Conservation (phyloP, 2,888 invertebrate genomes). For the Mesorhabditis spiculigera region DNA sequence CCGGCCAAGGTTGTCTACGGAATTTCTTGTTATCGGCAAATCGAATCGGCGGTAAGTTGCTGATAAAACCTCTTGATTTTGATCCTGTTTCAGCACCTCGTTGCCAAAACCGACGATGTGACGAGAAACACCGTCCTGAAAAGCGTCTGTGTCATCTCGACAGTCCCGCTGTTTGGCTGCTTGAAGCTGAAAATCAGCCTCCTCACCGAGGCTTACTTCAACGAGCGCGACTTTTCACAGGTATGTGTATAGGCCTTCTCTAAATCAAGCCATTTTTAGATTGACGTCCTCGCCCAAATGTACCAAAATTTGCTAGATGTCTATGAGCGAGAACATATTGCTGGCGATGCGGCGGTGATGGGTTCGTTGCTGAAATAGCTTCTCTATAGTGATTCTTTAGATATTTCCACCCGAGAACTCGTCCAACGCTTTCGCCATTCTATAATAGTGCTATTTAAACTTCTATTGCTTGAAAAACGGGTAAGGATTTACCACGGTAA, state of each 20-base stretch:
- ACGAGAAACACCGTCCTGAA: slow-evolving; percentile 96
- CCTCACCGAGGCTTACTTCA: slow-evolving; percentile 94
- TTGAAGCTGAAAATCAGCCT: slow-evolving; percentile 87
- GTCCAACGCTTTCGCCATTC: slow-evolving; percentile 85
- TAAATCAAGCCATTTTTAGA: slow-evolving; percentile 20
- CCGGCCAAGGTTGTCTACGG: slow-evolving; percentile 85
- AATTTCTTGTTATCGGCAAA: slow-evolving; percentile 94
- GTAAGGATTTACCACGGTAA: slow-evolving; percentile 44
- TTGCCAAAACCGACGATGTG: slow-evolving; percentile 86
- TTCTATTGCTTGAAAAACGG: slow-evolving; percentile 78
- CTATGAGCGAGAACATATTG: slow-evolving; percentile 64
- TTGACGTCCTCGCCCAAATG: slow-evolving; percentile 75
- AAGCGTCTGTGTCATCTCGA: slow-evolving; percentile 83
- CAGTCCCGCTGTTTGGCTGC: slow-evolving; percentile 81
- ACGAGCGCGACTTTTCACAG: slow-evolving; percentile 69
- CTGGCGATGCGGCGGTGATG: slow-evolving; percentile 68
- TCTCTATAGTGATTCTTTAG: slow-evolving; percentile 62
- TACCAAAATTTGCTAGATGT: slow-evolving; percentile 86
- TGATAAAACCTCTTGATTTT: not conserved
- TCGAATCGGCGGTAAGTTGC: slow-evolving; percentile 69
- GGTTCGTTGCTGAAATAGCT: slow-evolving; percentile 61
- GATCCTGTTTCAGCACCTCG: slow-evolving; percentile 72
- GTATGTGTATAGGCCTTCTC: slow-evolving; percentile 25
- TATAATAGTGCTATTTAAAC: slow-evolving; percentile 83
- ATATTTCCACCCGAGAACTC: slow-evolving; percentile 77